Conservation (phyloP, 2,113 vertebrate genomes). For the Onychorhynchus coronatus region DNA sequence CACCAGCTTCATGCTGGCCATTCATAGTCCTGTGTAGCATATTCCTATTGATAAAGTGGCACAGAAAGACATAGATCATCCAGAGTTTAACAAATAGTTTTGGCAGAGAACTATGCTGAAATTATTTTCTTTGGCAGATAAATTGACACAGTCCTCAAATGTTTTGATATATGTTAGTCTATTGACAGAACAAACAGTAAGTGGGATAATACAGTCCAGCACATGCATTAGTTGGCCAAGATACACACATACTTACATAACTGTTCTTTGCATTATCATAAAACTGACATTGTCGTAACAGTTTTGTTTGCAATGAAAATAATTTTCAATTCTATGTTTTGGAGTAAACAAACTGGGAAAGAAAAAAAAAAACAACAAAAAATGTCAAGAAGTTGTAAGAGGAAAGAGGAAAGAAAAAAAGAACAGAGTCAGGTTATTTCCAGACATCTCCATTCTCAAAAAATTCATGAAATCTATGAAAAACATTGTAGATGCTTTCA, state of each 20-base stretch:
- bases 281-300: conserved; percentile 15
- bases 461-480: conserved; percentile 14
- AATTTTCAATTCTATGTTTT: background rate
- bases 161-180: conserved; percentile 20
- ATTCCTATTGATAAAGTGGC: background rate
- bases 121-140: conserved; percentile 25
- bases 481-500: background rate
- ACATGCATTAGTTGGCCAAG: background rate
- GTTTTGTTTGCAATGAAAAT: conserved; percentile 35
- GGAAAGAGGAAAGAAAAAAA: background rate
- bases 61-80: background rate
- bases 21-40: background rate
- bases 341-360: background rate
- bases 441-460: conserved; percentile 1
- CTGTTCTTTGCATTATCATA: conserved; percentile 46
- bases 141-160: background rate
- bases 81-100: background rate
- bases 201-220: background rate
- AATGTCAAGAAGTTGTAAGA: background rate
- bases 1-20: background rate
- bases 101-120: background rate
- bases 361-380: background rate
- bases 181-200: conserved; percentile 40
- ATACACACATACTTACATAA: conserved; percentile 17
- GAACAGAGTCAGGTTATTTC: background rate